Evolutionary conservation across 2,113 vertebrate species (phyloP).

Genomic region (Sinocyclocheilus grahami): DNA sequence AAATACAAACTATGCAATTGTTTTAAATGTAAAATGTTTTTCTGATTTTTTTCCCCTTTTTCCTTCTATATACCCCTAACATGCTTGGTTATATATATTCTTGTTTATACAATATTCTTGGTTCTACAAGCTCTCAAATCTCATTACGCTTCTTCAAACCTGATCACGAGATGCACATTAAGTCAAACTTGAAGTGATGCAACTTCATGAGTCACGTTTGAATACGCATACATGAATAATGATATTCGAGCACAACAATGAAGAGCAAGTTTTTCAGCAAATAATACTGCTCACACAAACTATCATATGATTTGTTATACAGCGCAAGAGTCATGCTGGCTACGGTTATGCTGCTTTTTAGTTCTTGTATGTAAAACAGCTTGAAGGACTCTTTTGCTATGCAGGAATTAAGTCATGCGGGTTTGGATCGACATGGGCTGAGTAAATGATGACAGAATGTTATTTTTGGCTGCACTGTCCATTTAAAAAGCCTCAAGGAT

Average conservation of each 20-base stretch:
- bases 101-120: neutral
- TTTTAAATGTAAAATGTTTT: neutral
- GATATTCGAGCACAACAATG: neutral
- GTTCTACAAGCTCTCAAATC: neutral
- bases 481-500: neutral
- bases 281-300: neutral
- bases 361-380: neutral
- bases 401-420: neutral
- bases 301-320: neutral
- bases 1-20: no score
- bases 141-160: neutral
- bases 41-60: no score
- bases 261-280: neutral
- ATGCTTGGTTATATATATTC: neutral
- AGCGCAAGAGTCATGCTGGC: neutral
- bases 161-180: neutral
- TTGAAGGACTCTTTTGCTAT: neutral
- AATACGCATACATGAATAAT: neutral
- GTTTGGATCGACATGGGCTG: neutral
- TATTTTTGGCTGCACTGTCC: neutral
- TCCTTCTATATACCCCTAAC: neutral
- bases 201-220: neutral
- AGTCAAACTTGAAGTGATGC: neutral
- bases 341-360: neutral
- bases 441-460: neutral